These are phyloP conservation scores for Eupithecia centaureata DNA, from an alignment of 2,888 invertebrate genomes.

Conservation along the genomic window DNA sequence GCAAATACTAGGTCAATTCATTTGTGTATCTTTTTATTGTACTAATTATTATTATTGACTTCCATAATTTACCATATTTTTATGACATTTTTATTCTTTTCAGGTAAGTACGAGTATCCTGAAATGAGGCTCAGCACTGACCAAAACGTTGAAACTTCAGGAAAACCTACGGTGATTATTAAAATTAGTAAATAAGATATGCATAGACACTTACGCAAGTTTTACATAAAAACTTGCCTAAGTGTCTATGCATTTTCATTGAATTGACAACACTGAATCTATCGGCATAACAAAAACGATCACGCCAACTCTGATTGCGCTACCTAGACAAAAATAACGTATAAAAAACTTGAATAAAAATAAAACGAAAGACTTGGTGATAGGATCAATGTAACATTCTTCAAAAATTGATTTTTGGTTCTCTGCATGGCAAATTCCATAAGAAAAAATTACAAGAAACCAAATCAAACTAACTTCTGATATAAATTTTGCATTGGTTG, in stretches of 20 bases:
- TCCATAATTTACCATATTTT: neutral
- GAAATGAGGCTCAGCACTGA: neutral
- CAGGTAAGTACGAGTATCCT: constrained; percentile 58
- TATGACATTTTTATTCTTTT: constrained; percentile 40
- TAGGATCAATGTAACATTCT: too few species aligned
- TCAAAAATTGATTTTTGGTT: neutral
- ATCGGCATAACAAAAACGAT: too few species aligned
- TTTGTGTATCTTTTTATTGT: too few species aligned
- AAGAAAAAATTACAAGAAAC: neutral
- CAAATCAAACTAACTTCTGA: neutral
- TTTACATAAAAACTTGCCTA: too few species aligned
- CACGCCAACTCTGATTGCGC: too few species aligned
- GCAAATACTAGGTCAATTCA: too few species aligned
- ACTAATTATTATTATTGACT: neutral
- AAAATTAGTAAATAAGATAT: neutral
- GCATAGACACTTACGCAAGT: too few species aligned
- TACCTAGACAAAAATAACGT: too few species aligned
- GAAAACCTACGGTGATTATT: neutral
- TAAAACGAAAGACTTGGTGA: too few species aligned
- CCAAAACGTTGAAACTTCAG: neutral
- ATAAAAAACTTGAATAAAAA: too few species aligned
- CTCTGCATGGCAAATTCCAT: neutral
- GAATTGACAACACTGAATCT: too few species aligned
- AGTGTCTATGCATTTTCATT: too few species aligned
- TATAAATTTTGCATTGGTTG: neutral